Evolutionary conservation across 2,888 invertebrate genomes (phyloP), one percentile per base, ranked within the genome.

Genomic region (Sarcophaga variegata): DNA sequence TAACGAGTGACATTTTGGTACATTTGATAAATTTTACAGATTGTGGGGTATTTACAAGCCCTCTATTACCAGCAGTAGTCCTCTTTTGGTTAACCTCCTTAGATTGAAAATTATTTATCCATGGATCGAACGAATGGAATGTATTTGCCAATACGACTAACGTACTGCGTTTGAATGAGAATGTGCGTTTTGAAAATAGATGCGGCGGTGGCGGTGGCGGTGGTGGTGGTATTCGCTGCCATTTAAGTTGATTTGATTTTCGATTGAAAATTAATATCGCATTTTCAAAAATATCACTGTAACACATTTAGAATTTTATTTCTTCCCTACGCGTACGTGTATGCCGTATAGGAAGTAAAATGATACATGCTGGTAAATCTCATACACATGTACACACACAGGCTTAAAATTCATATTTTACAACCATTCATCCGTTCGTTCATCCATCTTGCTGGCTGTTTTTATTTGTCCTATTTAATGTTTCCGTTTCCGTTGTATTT

Each of bases 231-330:
- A 86, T 27, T 86, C 85, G 77, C 76, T 88, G 88, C 86, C 88
- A 82, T 78, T 83, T 78, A 72, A 88, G 83, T 84, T 88, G 89
- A 89, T 89, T 89, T 88, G 88, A 89, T 89, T 89, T 89, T 88
- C 89, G 88, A 88, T 89, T 89, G 86, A 88, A 89, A 89, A 88
- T 89, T 88, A 89, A 89, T 89, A 88, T 88, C 83, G 81, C 85
- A 87, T 88, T 86, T 89, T 83, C 77, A 77, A 86, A 85, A 87
- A 88, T 87, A 59, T 80, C 74, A 81, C 85, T 77, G 84, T 80
- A 89, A 86, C 83, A 83, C 76, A 71, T 78, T 69, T 62, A 37
- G 17, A 14, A 66, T 20, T 63, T 81, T 78, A 47, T 69, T 75
- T n/a, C 10, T 64, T 64, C 12, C n/a, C 20, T 14, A 22, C n/a